Base-by-base conservation (phyloP, 2,888 invertebrate genomes). In the Coleophora flavipennella region DNA sequence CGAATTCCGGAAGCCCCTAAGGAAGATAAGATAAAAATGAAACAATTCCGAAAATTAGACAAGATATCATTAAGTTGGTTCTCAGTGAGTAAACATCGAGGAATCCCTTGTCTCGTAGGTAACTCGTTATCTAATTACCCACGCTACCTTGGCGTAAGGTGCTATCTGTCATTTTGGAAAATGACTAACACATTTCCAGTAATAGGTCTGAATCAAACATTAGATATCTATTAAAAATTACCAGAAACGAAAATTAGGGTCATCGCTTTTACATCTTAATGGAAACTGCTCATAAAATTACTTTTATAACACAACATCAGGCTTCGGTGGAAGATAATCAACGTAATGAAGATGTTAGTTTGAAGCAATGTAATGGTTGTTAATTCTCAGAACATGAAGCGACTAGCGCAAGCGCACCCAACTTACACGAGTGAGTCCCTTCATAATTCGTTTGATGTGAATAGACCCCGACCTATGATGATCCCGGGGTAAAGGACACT, bases 401-500 rank as follows among this genome's bases (percentile, higher is more conserved):
- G 20, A 20, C 3, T 25, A 7, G 33, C 20, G 20, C 20, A 20
- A 33, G 29, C 29, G 35, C 35, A 46, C 45, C 42, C 40, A 42
- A 20, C 40, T 43, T 39, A 45, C 41, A 42, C 43, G 34, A 46
- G 40, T 44, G 34, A 46, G 40, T 44, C 49, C 41, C 37, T 39
- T 45, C 39, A 45, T 46, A 44, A 42, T 44, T 47, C 40, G 28
- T 35, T 44, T 46, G 44, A 42, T 45, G 34, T 49, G 46, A 49
- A 53, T 48, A 53, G 48, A 46, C 50, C 45, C 33, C 2, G 9
- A 31, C 31, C 49, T 52, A 46, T 48, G 48, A 54, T 48, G 50
- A 48, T 41, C 44, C 50, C 46, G 43, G 44, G 31, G 38, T 39
- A 44, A 43, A 43, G 42, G 46, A 49, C 40, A 40, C 33, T 13